Conservation (phyloP, 64 coral and sea anemone genomes). For the Astreopora myriophthalma region DNA sequence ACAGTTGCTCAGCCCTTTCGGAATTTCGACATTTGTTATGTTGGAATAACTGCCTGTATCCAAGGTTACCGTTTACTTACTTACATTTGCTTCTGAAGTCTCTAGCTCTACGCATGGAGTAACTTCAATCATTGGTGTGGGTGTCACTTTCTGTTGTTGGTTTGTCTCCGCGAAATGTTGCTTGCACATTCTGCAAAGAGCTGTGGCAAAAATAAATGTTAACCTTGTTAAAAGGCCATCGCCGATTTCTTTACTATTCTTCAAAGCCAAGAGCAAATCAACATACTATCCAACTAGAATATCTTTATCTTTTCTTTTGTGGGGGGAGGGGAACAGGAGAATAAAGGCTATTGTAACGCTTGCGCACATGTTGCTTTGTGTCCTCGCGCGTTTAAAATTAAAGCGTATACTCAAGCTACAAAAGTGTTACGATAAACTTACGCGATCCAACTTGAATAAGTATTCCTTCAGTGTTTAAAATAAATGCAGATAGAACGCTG, state of each 20-base stretch:
- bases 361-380: no score
- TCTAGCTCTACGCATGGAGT: background rate
- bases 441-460: slow-evolving; percentile 46
- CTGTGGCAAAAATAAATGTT: background rate
- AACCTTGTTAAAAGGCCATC: background rate
- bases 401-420: no score
- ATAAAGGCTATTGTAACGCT: no score
- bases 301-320: no score
- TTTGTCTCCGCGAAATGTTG: background rate
- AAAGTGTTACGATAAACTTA: no score
- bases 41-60: no score
- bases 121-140: background rate
- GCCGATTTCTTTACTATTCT: background rate
- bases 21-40: no score
- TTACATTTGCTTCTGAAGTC: background rate
- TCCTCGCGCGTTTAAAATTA: no score
- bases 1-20: no score
- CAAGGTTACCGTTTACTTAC: background rate
- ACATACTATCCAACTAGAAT: no score
- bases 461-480: background rate
- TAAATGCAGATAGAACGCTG: background rate
- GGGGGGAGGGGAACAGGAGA: no score
- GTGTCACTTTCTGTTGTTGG: background rate
- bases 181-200: slow-evolving; percentile 47
- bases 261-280: background rate